phyloP scores from a whole-genome alignment of 2,888 invertebrate species.

The Acanthosepion pharaonis region DNA sequence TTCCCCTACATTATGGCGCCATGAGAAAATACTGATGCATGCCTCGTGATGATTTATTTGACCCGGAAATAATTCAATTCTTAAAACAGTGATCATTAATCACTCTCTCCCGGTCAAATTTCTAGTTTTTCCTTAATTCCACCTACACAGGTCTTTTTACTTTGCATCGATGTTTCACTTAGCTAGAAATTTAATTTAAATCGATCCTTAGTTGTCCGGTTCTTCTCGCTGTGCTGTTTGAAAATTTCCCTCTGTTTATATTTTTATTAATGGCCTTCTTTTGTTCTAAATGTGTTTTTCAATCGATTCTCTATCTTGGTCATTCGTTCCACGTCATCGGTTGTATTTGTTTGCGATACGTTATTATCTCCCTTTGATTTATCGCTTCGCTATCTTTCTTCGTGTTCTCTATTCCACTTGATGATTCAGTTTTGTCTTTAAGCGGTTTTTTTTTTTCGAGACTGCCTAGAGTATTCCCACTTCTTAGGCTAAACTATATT shows the following conservation, averaged over 20 bases:
- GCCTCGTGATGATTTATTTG: not conserved
- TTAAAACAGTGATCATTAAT: not conserved
- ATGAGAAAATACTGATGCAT: not conserved
- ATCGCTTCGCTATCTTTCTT: not conserved
- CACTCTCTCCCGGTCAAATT: not conserved
- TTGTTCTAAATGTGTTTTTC: not conserved
- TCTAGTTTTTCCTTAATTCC: not conserved
- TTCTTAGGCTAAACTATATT: no score
- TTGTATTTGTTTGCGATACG: not conserved
- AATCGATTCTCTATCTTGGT: not conserved
- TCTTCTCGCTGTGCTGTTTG: not conserved
- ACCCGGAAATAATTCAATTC: slow-evolving; percentile 20
- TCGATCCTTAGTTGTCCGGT: not conserved
- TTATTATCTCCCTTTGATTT: slow-evolving; percentile 6
- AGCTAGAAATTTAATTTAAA: slow-evolving; percentile 20
- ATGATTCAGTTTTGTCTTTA: no score
- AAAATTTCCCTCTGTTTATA: not conserved
- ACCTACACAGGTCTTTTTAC: not conserved
- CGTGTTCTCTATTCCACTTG: not conserved
- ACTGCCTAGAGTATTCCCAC: no score
- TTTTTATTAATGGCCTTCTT: not conserved
- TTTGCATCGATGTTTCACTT: slow-evolving; percentile 2
- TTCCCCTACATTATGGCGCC: not conserved
- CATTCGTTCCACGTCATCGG: not conserved
- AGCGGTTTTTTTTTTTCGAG: no score